Conservation (phyloP, 2,113 vertebrate genomes). For the Pygathrix nemaeus region DNA sequence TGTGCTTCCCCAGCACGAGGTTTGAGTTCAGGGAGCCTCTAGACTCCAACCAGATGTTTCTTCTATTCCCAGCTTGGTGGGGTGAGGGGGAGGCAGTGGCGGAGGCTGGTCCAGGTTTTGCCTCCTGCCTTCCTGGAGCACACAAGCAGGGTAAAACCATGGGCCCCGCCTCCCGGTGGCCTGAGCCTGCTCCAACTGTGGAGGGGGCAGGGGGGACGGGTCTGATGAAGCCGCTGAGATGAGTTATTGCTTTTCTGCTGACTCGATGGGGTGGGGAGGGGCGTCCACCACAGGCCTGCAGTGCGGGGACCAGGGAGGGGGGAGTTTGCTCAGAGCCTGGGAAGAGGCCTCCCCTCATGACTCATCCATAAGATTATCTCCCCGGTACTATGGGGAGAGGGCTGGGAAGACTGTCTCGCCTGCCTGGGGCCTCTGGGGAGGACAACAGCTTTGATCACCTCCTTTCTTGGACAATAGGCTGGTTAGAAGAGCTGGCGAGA, state of each 20-base stretch:
- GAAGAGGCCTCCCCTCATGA: neutral
- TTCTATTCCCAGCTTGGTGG: conserved; percentile 14
- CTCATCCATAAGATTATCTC: neutral
- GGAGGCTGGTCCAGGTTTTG: neutral
- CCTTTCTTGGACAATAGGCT: neutral
- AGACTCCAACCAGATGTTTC: conserved; percentile 65
- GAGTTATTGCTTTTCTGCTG: neutral
- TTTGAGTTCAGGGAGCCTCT: neutral
- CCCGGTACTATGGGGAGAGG: neutral
- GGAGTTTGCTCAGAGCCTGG: neutral
- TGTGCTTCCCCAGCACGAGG: neutral
- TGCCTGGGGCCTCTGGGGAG: neutral
- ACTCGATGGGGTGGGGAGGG: neutral
- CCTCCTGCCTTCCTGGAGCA: conserved; percentile 13
- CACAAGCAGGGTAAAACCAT: neutral
- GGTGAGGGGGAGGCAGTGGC: neutral
- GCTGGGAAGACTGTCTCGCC: neutral
- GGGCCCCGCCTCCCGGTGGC: conserved; percentile 11
- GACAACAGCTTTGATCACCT: neutral
- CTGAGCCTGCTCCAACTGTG: neutral
- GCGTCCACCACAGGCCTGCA: neutral
- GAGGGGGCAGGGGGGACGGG: neutral
- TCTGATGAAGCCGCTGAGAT: neutral
- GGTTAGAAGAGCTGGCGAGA: neutral
- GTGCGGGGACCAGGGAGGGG: rapidly evolving